Evolutionary conservation across 2,797 vertebrate genomes (phyloP), one percentile per base, ranked within the genome.

Genomic region (Acipenser ruthenus): DNA sequence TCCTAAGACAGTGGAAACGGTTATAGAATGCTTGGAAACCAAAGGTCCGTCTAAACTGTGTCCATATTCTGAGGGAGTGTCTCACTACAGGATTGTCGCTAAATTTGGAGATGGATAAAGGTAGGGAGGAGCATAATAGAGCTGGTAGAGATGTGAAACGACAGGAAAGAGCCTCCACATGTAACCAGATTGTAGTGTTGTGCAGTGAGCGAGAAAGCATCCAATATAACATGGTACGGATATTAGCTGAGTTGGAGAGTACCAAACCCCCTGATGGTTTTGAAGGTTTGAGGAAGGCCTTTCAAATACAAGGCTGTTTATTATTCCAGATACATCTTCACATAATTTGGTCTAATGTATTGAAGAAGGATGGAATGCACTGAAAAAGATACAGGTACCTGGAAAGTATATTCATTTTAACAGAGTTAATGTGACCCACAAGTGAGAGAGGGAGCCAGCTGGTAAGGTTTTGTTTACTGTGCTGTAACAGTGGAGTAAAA

Each of bases 251-350:
- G 18, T 18, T 18, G 18, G 18, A 2, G 18, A 18, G 18, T 18
- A 18, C 18, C 18, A 18, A 18, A 18, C 1, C 18, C 18, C 1
- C 18, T 60, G 15, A 63, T 6, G 11, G 50, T 48, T 65, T 61
- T 7, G 63, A 37, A 4, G 49, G 65, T 62, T 37, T 49, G 8
- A 61, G 4, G 52, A 61, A 65, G 6, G 60, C 6, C 10, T 61
- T 67, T 11, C 49, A 7, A 11, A 66, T 66, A 6, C 65, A 2
- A 51, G 63, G 18, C 4, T 13, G 4, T 69, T 69, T 69, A 37
- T 58, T 69, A 10, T 65, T 65, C 68, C 12, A 69, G 55, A 65
- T 65, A 65, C 65, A 69, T 9, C 3, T 12, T 8, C n/a, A 53
- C 4, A 52, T 65, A 10, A 13, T 10, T 9, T n/a, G 7, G 13